These are phyloP conservation scores for Plemyria rubiginata DNA, from an alignment of 2,888 invertebrate genomes.

Conservation along the genomic window DNA sequence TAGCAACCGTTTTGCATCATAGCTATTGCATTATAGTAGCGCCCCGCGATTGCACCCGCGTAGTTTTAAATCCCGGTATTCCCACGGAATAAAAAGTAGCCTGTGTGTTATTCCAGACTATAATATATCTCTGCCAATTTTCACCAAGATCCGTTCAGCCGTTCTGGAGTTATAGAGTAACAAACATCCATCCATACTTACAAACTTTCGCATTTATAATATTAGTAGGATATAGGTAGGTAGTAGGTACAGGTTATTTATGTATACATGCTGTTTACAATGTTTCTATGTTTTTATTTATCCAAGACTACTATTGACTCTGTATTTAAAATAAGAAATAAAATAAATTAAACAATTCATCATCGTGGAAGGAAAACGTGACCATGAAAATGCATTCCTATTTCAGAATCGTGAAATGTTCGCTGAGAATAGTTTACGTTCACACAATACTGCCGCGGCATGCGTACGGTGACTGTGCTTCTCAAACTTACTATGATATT, in stretches of 20 bases:
- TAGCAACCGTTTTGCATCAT: neutral
- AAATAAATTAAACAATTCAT: slow-evolving; percentile 9
- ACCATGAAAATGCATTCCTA: slow-evolving; percentile 42
- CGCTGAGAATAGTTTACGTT: slow-evolving; percentile 53
- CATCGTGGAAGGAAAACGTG: slow-evolving; percentile 41
- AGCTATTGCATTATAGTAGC: neutral
- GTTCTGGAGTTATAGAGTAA: no score
- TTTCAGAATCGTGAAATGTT: slow-evolving; percentile 68
- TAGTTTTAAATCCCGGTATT: no score
- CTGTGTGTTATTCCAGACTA: no score
- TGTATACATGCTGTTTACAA: neutral
- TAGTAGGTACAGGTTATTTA: neutral
- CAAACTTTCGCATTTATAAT: no score
- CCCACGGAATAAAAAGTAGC: no score
- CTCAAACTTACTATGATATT: slow-evolving; percentile 61
- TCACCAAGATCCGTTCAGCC: no score
- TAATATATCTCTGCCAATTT: no score
- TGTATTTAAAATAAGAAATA: slow-evolving; percentile 17
- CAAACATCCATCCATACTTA: no score
- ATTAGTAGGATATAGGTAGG: no score
- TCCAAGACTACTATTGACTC: slow-evolving; percentile 33
- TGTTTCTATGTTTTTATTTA: slow-evolving; percentile 3
- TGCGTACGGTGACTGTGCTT: slow-evolving; percentile 65
- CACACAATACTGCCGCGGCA: slow-evolving; percentile 54
- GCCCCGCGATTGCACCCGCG: no score